Percentiles rank a stretch among this genome's conserved stretches.
Conservation (phyloP, 1,140 invertebrate genomes). For the Pseudomyrmex gracilis region DNA sequence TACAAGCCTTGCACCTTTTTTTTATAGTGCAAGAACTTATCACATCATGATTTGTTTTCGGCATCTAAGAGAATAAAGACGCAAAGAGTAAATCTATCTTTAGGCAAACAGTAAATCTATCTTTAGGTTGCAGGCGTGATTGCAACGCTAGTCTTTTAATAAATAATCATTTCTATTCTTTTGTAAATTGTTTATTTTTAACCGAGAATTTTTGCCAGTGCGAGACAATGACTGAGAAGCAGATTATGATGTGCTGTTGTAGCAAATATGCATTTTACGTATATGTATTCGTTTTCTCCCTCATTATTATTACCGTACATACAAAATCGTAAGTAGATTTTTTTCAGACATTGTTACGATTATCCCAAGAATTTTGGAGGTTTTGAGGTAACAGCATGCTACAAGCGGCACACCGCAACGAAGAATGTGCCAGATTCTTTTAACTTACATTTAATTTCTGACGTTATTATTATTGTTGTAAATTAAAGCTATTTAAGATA, state of each 20-base stretch:
- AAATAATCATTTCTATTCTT: too few relatives aligned
- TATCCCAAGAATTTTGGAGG: slow-evolving; percentile 24
- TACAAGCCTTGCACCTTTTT: too few relatives aligned
- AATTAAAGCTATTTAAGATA: neutral
- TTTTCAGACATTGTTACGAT: slow-evolving; percentile 23
- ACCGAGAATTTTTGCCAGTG: neutral
- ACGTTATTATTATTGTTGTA: neutral
- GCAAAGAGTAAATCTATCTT: too few relatives aligned
- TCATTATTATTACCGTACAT: slow-evolving; percentile 11
- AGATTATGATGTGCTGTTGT: slow-evolving; percentile 33
- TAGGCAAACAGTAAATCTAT: too few relatives aligned
- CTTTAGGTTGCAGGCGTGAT: too few relatives aligned
- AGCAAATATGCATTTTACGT: slow-evolving; percentile 46
- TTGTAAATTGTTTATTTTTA: too few relatives aligned
- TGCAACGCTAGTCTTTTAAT: too few relatives aligned
- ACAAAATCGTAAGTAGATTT: slow-evolving; percentile 2
- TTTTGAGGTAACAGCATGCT: slow-evolving; percentile 46
- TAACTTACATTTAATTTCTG: slow-evolving; percentile 24
- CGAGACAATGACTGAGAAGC: slow-evolving; percentile 3
- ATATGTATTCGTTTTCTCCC: slow-evolving; percentile 39
- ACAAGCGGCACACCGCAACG: neutral
- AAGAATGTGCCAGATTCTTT: neutral
- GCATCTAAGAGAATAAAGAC: too few relatives aligned
- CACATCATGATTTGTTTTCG: too few relatives aligned
- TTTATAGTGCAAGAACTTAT: too few relatives aligned